These are phyloP conservation scores for Drepana falcataria DNA, from an alignment of 2,888 invertebrate species.

Conservation along the genomic window DNA sequence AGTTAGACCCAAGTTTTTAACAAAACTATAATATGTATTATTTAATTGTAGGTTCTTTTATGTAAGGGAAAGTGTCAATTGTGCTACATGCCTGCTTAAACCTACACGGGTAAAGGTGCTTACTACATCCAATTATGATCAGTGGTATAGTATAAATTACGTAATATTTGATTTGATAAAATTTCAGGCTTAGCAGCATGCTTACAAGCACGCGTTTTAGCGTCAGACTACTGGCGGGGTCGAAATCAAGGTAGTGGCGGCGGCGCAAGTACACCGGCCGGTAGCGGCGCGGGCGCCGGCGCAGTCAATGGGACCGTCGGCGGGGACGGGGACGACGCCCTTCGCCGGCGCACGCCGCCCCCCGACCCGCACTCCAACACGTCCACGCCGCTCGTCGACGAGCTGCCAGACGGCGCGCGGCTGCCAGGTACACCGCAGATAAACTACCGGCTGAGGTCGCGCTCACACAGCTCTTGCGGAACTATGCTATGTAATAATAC, in stretches of 20 bases:
- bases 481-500: too few species aligned
- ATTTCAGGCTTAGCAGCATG: conserved; percentile 87
- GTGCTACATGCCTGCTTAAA: too few species aligned
- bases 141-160: not conserved
- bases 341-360: conserved; percentile 67
- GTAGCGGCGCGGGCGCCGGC: conserved; percentile 25
- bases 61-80: too few species aligned
- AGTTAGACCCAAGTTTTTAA: too few species aligned
- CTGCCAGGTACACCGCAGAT: conserved; percentile 46
- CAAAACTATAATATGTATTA: too few species aligned
- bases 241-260: conserved; percentile 60
- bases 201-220: conserved; percentile 87
- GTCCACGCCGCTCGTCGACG: conserved; percentile 81
- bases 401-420: conserved; percentile 65
- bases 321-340: conserved; percentile 35
- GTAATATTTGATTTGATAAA: not conserved
- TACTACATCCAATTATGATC: too few species aligned
- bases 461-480: too few species aligned
- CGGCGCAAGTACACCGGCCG: conserved; percentile 35
- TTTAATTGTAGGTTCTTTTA: too few species aligned
- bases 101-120: too few species aligned
- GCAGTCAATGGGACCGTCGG: conserved; percentile 10
- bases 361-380: conserved; percentile 84
- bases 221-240: conserved; percentile 80
- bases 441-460: conserved; percentile 3